Evolutionary conservation across 2,888 invertebrate species (phyloP), one percentile per base, ranked within the genome.

Genomic region (Pollenia angustigena): DNA sequence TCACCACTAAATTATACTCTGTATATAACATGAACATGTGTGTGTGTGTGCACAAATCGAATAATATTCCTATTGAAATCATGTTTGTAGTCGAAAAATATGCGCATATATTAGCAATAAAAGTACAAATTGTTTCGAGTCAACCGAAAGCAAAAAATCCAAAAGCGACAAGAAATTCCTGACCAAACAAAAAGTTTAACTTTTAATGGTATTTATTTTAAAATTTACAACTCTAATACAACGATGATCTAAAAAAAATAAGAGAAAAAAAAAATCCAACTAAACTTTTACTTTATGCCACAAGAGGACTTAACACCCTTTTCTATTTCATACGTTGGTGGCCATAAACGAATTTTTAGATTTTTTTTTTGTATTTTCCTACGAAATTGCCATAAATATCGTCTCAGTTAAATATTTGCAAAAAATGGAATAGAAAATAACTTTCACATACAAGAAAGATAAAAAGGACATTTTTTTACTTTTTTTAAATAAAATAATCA

Each of bases 51-150:
- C 12, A 66, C 10, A 32, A 32, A 32, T 32, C 32, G 23, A 64
- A 48, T 62, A 60, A 46, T 48, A 50, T 23, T 68, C 66, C 18
- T 32, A 48, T 68, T 0, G 23, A 18, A 40, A 64, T 50, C 50
- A 78, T 78, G 44, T 71, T 75, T 58, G 32, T 80, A 58, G 81
- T 72, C 14, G 88, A 89, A 89, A 90, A 91, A 89, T 89, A 90
- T 89, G 90, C 89, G 90, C 92, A 92, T 92, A 91, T 91, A 91
- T 92, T 91, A 90, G 91, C 90, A 89, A 91, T 92, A 90, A 92
- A 91, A 89, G 87, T 87, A 87, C 84, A 84, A 87, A 84, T 81
- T 85, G 79, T 80, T 80, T 80, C 74, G 74, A 78, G 16, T 88
- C 88, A 88, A 89, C 92, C 90, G 90, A 90, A 89, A 89, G 90